Percentiles rank a stretch among this genome's conserved stretches.
Evolutionary conservation across 2,113 vertebrate species (phyloP).

Genomic region (Azemiops feae): DNA sequence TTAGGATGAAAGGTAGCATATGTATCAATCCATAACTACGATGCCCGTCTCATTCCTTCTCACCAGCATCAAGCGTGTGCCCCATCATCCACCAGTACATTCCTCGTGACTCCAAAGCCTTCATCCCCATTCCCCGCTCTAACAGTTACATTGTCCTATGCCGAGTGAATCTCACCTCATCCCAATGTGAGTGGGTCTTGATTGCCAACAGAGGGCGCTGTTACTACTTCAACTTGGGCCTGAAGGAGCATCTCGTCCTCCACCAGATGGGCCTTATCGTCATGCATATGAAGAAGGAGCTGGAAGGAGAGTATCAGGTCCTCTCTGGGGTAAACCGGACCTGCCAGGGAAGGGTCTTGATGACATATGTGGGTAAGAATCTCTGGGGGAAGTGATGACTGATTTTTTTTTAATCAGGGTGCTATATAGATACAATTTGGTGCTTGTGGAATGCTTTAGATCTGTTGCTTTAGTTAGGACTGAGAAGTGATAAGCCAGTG

Average conservation of each 20-base stretch:
- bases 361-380: slow-evolving; percentile 15
- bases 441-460: not conserved
- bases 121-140: not conserved
- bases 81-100: not conserved
- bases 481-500: not conserved
- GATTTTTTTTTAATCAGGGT: not conserved
- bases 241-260: slow-evolving; percentile 4
- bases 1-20: not conserved
- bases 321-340: slow-evolving; percentile 5
- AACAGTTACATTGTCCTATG: not conserved
- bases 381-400: too few relatives aligned
- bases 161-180: slow-evolving; percentile 5
- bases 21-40: not conserved
- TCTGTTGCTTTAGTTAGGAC: not conserved
- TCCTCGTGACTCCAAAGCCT: not conserved
- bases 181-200: slow-evolving; percentile 7
- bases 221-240: slow-evolving; percentile 18
- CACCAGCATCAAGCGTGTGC: not conserved
- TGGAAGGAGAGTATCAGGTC: slow-evolving; percentile 26
- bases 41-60: not conserved
- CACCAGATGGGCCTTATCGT: not conserved
- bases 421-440: not conserved
- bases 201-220: not conserved
- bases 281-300: not conserved
- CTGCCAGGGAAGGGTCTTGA: not conserved